Percentiles rank a stretch among this genome's conserved stretches.
phyloP scores from a whole-genome alignment of 30 jellyfish, hydroid and myxozoan species.

The Cassiopea xamachana region DNA sequence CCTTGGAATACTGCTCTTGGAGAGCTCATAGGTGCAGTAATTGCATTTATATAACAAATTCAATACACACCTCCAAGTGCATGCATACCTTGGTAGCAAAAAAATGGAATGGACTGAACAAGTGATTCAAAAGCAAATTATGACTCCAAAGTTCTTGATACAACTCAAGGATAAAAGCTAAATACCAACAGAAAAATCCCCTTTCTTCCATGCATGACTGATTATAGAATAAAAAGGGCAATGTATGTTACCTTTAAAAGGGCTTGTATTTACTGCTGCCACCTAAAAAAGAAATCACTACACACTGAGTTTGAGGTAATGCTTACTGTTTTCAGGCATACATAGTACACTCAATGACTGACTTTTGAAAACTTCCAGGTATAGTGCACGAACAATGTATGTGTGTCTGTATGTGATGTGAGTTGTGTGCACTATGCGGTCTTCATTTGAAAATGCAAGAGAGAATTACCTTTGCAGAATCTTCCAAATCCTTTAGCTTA shows the following conservation, averaged over 20 bases:
- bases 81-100: no score
- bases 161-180: background rate
- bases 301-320: no score
- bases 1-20: no score
- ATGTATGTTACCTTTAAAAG: slow-evolving; percentile 36
- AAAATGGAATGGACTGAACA: no score
- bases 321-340: background rate
- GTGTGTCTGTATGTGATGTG: background rate
- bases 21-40: no score
- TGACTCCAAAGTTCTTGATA: no score
- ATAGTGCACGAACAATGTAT: no score
- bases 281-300: slow-evolving; percentile 5
- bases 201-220: background rate
- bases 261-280: slow-evolving; percentile 30
- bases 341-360: background rate
- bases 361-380: no score
- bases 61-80: no score
- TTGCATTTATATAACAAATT: no score
- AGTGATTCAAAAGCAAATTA: no score
- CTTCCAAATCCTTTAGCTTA: slow-evolving; percentile 31
- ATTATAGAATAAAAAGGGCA: background rate
- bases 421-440: background rate
- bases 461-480: slow-evolving; percentile 25
- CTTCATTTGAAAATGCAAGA: background rate
- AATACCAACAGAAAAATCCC: background rate